Base-by-base conservation (phyloP, 2,888 invertebrate species). In the Scelioninae gen. 1 region DNA sequence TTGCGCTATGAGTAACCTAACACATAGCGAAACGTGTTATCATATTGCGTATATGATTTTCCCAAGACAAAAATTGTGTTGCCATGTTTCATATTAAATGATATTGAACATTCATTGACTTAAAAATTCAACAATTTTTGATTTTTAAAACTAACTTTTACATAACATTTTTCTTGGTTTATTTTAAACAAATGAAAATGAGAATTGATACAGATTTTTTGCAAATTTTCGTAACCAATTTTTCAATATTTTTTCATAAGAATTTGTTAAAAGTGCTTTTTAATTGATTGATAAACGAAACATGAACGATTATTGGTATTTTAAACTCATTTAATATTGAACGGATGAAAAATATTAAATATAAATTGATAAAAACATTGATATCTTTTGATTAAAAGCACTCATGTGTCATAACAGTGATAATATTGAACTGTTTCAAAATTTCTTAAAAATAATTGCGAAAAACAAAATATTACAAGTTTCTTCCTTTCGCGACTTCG, bases 401-500 rank as follows among this genome's bases (percentile, higher is more conserved):
- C 23, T 23, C 23, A 23, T 38, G 16, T 51, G 10, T 49, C 45
- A 47, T 43, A 58, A 56, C 15, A 56, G 34, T n/a, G 58, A 58
- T 69, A 69, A 69, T 34, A 29, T 65, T 34, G 65, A 65, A 43
- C 45, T 16, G 29, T 66, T 66, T 55, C 66, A 40, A 69, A 75
- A 76, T 76, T 76, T 68, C 53, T 53, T 51, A 32, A 68, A n/a
- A 76, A 68, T 38, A 55, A 53, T 16, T 47, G 15, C 15, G 43
- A 51, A 56, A 32, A 63, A 63, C 29, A 71, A 78, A 78, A 55
- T 78, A 34, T 47, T 32, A 23, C 51, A 47, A 55, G 72, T 76
- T 85, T 85, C 79, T 72, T 84, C 85, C 86, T 80, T 83, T 63
- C 74, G 68, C 84, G 87, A 85, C 87, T 85, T 89, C 83, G 87